Evolutionary conservation across 1,140 invertebrate species (phyloP).

Genomic region (Anastrepha obliqua): DNA sequence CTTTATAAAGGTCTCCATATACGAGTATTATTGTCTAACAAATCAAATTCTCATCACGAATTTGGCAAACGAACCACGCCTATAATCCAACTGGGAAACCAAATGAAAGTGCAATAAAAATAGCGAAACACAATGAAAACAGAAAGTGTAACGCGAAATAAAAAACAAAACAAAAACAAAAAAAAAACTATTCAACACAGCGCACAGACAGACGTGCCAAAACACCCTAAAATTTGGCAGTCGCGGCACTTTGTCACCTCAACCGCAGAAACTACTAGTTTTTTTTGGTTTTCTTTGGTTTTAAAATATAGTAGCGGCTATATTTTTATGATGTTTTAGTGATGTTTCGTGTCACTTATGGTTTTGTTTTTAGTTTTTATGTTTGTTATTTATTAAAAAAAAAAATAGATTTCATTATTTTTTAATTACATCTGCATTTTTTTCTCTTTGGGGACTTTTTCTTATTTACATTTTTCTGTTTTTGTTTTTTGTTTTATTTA

Average conservation of each 20-base stretch:
- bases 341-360: too few species aligned
- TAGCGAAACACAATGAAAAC: constrained; percentile 32
- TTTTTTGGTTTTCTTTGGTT: too few species aligned
- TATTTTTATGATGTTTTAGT: too few species aligned
- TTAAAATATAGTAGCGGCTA: too few species aligned
- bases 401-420: background rate
- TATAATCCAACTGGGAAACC: background rate
- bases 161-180: background rate
- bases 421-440: too few species aligned
- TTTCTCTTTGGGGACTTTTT: too few species aligned
- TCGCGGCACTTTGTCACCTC: background rate
- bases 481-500: too few species aligned
- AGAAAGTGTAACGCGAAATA: background rate
- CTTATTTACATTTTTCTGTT: too few species aligned
- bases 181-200: background rate
- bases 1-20: too few species aligned
- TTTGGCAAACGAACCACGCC: constrained; percentile 30
- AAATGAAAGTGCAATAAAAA: constrained; percentile 39
- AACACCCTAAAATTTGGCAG: background rate
- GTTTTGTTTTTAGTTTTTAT: background rate
- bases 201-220: background rate
- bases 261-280: background rate
- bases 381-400: background rate
- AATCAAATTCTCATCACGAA: background rate
- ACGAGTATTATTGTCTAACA: too few species aligned